Evolutionary conservation across 2,797 vertebrate species (phyloP).

Genomic region (Iguana delicatissima): DNA sequence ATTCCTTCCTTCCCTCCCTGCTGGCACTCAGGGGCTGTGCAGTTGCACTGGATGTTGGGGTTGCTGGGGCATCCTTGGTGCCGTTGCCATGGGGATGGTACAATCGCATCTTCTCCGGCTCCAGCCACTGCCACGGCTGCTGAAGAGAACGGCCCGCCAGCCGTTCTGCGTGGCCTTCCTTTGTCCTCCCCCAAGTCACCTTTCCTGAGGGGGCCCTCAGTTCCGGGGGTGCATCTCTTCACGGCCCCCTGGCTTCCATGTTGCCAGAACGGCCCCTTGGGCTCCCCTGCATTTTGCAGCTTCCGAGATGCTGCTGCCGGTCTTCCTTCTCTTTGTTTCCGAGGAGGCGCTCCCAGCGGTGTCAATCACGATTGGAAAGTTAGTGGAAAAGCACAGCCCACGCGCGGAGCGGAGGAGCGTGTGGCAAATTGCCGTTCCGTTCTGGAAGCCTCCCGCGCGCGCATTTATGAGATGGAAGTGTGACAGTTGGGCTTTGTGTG

Average conservation of each 20-base stretch:
- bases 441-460: constrained; percentile 1
- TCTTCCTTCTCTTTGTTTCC: no score
- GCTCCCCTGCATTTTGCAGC: no score
- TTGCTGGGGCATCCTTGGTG: constrained; percentile 26
- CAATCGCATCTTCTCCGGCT: constrained; percentile 5
- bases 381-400: constrained; percentile 24
- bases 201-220: no score
- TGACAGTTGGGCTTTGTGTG: background rate
- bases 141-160: background rate
- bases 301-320: background rate
- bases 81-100: constrained; percentile 46
- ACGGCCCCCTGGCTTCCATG: background rate
- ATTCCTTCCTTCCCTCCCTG: background rate
- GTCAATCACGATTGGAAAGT: background rate
- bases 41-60: constrained; percentile 1
- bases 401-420: background rate
- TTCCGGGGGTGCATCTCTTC: no score
- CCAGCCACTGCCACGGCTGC: background rate
- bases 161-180: background rate
- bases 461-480: background rate
- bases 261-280: background rate
- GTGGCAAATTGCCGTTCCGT: background rate
- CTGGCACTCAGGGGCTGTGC: background rate
- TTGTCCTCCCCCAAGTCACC: background rate
- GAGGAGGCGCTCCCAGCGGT: no score